phyloP scores from a whole-genome alignment of 2,113 vertebrate species.

The Riparia riparia region DNA sequence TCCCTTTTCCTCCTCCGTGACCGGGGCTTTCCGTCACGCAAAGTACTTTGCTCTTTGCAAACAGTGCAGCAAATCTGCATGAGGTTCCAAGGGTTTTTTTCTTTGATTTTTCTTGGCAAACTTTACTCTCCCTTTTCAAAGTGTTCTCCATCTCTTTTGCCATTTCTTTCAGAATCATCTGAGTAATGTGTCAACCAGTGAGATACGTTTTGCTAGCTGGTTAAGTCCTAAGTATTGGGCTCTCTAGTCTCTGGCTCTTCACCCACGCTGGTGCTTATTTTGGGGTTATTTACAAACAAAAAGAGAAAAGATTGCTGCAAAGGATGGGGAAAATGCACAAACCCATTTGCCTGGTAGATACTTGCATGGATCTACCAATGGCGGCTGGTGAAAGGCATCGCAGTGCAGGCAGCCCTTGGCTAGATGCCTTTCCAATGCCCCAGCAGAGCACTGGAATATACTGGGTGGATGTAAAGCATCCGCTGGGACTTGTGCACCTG shows the following conservation, averaged over 20 bases:
- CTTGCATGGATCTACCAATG: neutral
- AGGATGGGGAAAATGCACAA: neutral
- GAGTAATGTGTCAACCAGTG: neutral
- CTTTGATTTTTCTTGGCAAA: neutral
- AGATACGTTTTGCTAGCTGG: neutral
- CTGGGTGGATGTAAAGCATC: neutral
- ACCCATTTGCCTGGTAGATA: neutral
- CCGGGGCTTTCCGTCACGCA: neutral
- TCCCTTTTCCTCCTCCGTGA: neutral
- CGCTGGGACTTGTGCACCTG: neutral
- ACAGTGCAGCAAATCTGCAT: neutral
- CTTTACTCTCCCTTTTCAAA: constrained; percentile 74
- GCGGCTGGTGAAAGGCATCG: neutral
- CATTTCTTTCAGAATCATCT: constrained; percentile 40
- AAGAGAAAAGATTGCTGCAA: neutral
- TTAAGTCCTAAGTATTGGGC: neutral
- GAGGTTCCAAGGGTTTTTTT: neutral
- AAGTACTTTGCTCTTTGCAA: neutral
- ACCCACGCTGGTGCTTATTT: neutral
- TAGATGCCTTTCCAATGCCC: neutral
- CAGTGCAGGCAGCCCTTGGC: neutral
- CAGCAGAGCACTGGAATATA: neutral
- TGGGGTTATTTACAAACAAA: neutral
- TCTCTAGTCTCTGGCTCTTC: neutral
- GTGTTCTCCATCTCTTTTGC: constrained; percentile 55